Evolutionary conservation across 2,888 invertebrate species (phyloP).

Genomic region (Eupeodes latifasciatus): DNA sequence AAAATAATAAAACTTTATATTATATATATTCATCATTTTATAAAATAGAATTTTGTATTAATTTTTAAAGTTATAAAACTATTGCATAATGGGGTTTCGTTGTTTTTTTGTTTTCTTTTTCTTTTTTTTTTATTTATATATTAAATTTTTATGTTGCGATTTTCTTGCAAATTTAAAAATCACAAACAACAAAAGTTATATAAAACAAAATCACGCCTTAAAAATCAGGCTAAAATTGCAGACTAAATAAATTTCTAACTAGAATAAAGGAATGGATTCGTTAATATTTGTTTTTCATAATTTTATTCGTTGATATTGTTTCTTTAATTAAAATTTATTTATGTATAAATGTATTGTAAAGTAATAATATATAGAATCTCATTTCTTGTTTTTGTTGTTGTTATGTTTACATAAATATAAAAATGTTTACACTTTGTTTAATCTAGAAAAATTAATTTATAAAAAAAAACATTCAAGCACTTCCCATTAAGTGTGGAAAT

Average conservation of each 20-base stretch:
- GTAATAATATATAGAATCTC: slow-evolving; percentile 35
- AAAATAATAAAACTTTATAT: slow-evolving; percentile 49
- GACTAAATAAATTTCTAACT: slow-evolving; percentile 64
- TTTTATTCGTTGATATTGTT: slow-evolving; percentile 18
- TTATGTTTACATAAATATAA: slow-evolving; percentile 50
- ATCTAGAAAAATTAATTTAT: slow-evolving; percentile 44
- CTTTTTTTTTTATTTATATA: slow-evolving; percentile 29
- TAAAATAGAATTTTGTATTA: slow-evolving; percentile 44
- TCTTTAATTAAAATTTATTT: slow-evolving; percentile 8
- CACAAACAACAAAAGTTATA: slow-evolving; percentile 43
- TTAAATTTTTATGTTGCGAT: not conserved
- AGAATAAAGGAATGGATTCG: slow-evolving; percentile 54
- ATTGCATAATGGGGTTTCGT: slow-evolving; percentile 52
- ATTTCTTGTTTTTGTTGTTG: slow-evolving; percentile 6
- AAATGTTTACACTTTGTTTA: slow-evolving; percentile 42
- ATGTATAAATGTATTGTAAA: slow-evolving; percentile 4
- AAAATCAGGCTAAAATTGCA: slow-evolving; percentile 77
- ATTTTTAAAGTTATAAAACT: slow-evolving; percentile 61
- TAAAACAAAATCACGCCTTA: slow-evolving; percentile 76
- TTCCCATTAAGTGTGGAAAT: slow-evolving; percentile 76
- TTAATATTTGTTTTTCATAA: slow-evolving; percentile 6
- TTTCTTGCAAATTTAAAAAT: slow-evolving; percentile 74
- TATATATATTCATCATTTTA: slow-evolving; percentile 46
- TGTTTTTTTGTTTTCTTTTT: slow-evolving; percentile 57
- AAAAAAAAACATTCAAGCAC: slow-evolving; percentile 52